Base-by-base conservation (phyloP, 1,140 invertebrate genomes). In the Papilio polytes region DNA sequence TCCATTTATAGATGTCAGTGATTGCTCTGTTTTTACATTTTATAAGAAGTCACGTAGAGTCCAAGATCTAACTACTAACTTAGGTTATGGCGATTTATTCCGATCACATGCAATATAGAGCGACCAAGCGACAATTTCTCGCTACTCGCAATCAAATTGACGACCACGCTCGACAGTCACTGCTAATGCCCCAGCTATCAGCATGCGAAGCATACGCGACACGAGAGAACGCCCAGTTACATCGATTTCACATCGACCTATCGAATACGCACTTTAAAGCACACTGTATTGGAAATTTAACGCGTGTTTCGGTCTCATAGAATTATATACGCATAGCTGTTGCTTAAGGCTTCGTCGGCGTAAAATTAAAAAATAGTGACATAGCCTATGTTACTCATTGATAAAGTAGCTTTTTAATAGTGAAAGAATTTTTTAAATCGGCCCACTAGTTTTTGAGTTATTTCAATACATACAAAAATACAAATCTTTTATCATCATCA, bases 121-220 rank as follows among this genome's bases (percentile, higher is more conserved):
- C 89, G 87, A 90, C 88, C 90, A 90, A 90, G 88, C 89, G 86
- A 90, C 90, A 91, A 91, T 92, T 94, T 91, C 90, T 91, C 87
- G 88, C 88, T 89, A 74, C 72, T 74, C 41, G 20, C 41, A 90
- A 92, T 94, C 90, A 90, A 86, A 85, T 93, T 92, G 85, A 83
- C 88, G 89, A 92, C 90, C 92, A 94, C 92, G 91, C 86, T 76
- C 90, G 85, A 81, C 89, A 91, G 91, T 88, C 89, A 91, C 85
- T 90, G 85, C 84, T 92, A 93, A 93, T 93, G 88, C 85, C 81
- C 80, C 82, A 51, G 76, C 89, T 87, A 91, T 92, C 91, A 90
- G 81, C 88, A 91, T 92, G 91, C 88, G 89, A 76, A 82, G 76
- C 88, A 84, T 80, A 82, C 80, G 66, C 83, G 72, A 63, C 83